Base-by-base conservation (phyloP, 2,888 invertebrate genomes). In the Myopa testacea region DNA sequence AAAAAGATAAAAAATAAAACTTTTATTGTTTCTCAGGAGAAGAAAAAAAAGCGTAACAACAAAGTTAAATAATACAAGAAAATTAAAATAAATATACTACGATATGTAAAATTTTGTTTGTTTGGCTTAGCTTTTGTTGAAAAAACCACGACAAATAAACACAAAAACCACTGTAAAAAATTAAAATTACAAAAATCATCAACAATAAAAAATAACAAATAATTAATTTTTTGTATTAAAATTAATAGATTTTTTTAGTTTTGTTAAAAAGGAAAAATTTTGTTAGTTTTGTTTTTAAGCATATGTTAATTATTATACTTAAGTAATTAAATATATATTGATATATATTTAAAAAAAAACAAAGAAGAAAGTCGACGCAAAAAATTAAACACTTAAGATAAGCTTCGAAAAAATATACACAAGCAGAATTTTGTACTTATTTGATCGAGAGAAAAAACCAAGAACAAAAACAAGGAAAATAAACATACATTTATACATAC, bases 241-340 rank as follows among this genome's bases (percentile, higher is more conserved):
- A 79, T 81, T 81, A 80, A 82, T 81, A 81, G 81, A 26, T 1
- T 26, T 26, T 26, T 26, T 82, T 78, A 78, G 77, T 87, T 87
- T 85, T 85, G 83, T 85, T 85, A 83, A 85, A 81, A 78, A 83
- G 52, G 10, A 52, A 12, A 80, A 85, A 84, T 85, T 86, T 85
- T 86, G 86, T 85, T 85, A 85, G 85, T 82, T 83, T 81, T 84
- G 85, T 86, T 85, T 85, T 85, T 82, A 84, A 84, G 73, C 26
- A 73, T 60, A 77, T 77, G 72, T 77, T 74, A 65, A 67, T 67
- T 73, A 73, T 67, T 78, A 58, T 67, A 74, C 52, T 74, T 79
- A 60, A 40, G 58, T 68, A 69, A 68, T 19, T 68, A 71, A 71
- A 70, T 68, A 77, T 63, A 37, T 65, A 85, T 85, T 82, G 83